Percentiles rank a stretch among this genome's conserved stretches.
phyloP scores from a whole-genome alignment of 2,888 invertebrate genomes.

The Octonoba sinensis region DNA sequence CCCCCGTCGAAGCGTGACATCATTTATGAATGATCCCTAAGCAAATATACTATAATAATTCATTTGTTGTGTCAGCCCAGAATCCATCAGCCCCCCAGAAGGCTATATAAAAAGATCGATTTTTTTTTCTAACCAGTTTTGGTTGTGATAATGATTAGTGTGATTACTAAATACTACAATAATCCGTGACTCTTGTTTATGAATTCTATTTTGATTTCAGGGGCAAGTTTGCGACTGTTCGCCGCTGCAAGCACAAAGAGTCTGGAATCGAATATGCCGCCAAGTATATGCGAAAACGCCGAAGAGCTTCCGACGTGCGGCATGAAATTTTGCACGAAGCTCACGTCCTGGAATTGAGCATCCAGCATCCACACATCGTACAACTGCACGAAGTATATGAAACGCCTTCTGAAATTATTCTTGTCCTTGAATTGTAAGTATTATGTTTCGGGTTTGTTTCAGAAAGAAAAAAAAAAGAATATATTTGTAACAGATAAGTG shows the following conservation, averaged over 20 bases:
- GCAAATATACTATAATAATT: too few species aligned
- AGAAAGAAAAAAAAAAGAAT: background rate
- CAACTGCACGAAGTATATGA: conserved; percentile 90
- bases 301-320: conserved; percentile 81
- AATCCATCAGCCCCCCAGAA: too few species aligned
- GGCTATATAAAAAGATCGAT: too few species aligned
- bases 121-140: too few species aligned
- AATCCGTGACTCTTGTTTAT: too few species aligned
- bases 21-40: too few species aligned
- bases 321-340: conserved; percentile 93
- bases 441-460: background rate
- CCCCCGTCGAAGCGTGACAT: too few species aligned
- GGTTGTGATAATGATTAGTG: too few species aligned
- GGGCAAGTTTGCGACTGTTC: conserved; percentile 96
- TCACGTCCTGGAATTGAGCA: conserved; percentile 86
- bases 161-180: too few species aligned
- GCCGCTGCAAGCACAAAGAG: conserved; percentile 87
- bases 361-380: conserved; percentile 82
- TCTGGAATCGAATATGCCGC: conserved; percentile 94
- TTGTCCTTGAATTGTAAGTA: conserved; percentile 90
- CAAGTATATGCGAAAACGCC: conserved; percentile 89
- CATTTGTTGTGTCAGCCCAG: too few species aligned
- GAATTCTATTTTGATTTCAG: conserved; percentile 76
- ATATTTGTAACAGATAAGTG: too few species aligned
- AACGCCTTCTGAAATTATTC: conserved; percentile 79